A percentile compares a stretch with the other conserved stretches of the same genome.
Evolutionary conservation across 2,888 invertebrate genomes (phyloP).

Genomic region (Hipparchia semele): DNA sequence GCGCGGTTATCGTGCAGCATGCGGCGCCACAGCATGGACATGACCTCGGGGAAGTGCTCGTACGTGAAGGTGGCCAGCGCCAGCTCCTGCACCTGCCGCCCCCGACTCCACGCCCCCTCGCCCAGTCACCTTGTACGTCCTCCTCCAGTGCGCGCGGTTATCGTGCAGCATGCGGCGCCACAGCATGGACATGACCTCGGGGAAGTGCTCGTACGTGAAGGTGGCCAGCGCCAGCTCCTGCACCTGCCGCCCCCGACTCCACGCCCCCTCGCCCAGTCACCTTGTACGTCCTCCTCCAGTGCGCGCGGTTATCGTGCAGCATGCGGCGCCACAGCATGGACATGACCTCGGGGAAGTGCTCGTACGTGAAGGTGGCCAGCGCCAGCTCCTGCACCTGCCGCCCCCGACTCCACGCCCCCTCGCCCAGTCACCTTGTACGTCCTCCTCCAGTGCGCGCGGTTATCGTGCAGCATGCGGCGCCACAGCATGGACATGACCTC

Average conservation of each 20-base stretch:
- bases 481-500: conserved; percentile 99
- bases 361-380: conserved; percentile 98
- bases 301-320: conserved; percentile 98
- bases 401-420: too few relatives aligned
- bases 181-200: conserved; percentile 99
- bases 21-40: conserved; percentile 99
- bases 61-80: conserved; percentile 98
- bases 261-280: conserved; percentile 71
- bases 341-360: conserved; percentile 99
- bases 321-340: conserved; percentile 99
- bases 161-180: conserved; percentile 99
- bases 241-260: too few relatives aligned
- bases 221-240: conserved; percentile 98
- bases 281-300: conserved; percentile 99
- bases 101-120: too few relatives aligned
- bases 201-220: conserved; percentile 99
- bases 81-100: conserved; percentile 98
- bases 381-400: conserved; percentile 99
- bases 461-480: conserved; percentile 99
- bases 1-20: conserved; percentile 99
- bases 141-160: conserved; percentile 97
- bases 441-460: conserved; percentile 97
- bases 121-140: conserved; percentile 95
- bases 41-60: conserved; percentile 99
- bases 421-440: conserved; percentile 93